A percentile compares a stretch with the other conserved stretches of the same genome.
These are phyloP conservation scores for Colletes collaris DNA, from an alignment of 2,888 invertebrate genomes.

Conservation along the genomic window DNA sequence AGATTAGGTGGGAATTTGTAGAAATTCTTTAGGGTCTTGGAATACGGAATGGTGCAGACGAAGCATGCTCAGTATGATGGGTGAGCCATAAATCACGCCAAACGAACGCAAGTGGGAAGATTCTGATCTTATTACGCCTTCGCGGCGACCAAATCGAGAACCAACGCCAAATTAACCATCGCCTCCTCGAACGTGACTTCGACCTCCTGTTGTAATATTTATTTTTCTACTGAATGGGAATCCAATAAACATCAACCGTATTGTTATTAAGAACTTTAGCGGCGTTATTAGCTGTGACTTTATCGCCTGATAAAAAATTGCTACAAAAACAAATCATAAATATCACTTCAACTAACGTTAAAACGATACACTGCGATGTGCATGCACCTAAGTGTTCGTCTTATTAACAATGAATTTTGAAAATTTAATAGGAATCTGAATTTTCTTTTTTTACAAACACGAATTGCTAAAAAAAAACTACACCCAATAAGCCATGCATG, in stretches of 20 bases:
- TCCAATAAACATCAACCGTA: conserved; percentile 8
- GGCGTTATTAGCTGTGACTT: conserved; percentile 4
- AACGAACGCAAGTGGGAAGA: conserved; percentile 68
- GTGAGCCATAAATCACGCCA: conserved; percentile 72
- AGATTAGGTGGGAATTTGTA: conserved; percentile 27
- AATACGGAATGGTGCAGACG: conserved; percentile 58
- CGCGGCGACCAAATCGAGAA: conserved; percentile 66
- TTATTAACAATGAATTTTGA: conserved; percentile 1
- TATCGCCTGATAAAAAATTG: neutral
- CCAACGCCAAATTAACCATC: conserved; percentile 73
- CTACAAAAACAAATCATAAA: conserved; percentile 24
- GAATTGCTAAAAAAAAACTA: conserved; percentile 32
- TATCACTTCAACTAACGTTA: neutral
- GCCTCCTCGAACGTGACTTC: conserved; percentile 65
- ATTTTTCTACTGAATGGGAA: conserved; percentile 54
- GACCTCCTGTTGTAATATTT: conserved; percentile 72
- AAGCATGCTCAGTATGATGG: conserved; percentile 62
- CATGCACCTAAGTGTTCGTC: conserved; percentile 44
- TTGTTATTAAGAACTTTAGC: conserved; percentile 2
- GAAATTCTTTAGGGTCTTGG: conserved; percentile 49
- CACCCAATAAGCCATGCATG: conserved; percentile 65
- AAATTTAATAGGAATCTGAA: conserved; percentile 5
- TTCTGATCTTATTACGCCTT: conserved; percentile 74
- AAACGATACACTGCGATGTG: conserved; percentile 23
- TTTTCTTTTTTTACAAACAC: conserved; percentile 5